phyloP scores from a whole-genome alignment of 2,113 vertebrate genomes.

The Sinocyclocheilus maitianheensis region DNA sequence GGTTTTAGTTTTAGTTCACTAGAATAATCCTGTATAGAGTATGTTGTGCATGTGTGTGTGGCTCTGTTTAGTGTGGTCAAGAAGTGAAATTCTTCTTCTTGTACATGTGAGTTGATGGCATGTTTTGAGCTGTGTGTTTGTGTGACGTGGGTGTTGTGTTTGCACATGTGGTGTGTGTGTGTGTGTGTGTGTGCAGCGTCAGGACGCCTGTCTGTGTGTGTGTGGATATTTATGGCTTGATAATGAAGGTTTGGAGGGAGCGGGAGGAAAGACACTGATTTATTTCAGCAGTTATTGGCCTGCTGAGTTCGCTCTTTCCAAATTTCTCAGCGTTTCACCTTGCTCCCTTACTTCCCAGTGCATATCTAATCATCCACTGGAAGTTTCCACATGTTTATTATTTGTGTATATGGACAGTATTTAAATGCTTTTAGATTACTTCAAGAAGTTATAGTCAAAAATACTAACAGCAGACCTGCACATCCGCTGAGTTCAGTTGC shows the following conservation, averaged over 20 bases:
- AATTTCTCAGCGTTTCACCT: slow-evolving; percentile 15
- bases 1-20: not conserved
- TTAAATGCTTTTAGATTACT: not conserved
- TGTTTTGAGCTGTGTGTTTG: slow-evolving; percentile 17
- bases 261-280: slow-evolving; percentile 42
- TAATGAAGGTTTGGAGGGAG: slow-evolving; percentile 25
- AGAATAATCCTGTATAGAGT: not conserved
- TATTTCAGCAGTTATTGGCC: slow-evolving; percentile 23
- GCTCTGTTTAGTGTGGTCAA: not conserved
- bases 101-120: slow-evolving; percentile 10
- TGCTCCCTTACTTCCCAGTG: not conserved
- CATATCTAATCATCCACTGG: not conserved
- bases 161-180: not conserved
- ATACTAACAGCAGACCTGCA: not conserved
- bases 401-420: not conserved
- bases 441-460: not conserved
- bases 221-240: slow-evolving; percentile 50
- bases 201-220: slow-evolving; percentile 44
- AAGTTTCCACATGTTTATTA: not conserved
- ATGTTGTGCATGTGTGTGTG: not conserved
- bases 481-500: not conserved
- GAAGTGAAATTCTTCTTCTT: not conserved
- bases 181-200: slow-evolving; percentile 31
- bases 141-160: slow-evolving; percentile 31
- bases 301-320: slow-evolving; percentile 35